Percentiles rank a stretch among this genome's conserved stretches.
These are phyloP conservation scores for Istiophorus platypterus DNA, from an alignment of 2,113 vertebrate species.

Conservation along the genomic window DNA sequence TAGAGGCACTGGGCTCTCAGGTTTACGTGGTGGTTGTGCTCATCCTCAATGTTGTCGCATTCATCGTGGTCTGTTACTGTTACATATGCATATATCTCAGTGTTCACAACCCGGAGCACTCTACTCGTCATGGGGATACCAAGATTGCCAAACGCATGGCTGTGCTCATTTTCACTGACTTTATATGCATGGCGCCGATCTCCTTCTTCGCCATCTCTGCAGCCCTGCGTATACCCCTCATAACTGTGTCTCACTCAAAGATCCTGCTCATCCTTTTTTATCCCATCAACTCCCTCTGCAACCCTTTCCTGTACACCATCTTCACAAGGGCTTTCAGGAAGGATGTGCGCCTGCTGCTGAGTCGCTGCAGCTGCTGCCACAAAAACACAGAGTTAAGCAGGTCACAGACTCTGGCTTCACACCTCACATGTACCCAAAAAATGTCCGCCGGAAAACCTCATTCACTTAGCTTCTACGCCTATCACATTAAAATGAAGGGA, in stretches of 20 bases:
- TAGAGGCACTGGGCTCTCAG: slow-evolving; percentile 87
- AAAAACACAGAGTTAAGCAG: slow-evolving; percentile 83
- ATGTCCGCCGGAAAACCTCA: slow-evolving; percentile 39
- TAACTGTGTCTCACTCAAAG: slow-evolving; percentile 95
- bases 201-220: slow-evolving; percentile 96
- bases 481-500: slow-evolving; percentile 80
- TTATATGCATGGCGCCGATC: slow-evolving; percentile 95
- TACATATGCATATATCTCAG: slow-evolving; percentile 92
- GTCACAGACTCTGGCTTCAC: slow-evolving; percentile 83
- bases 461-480: slow-evolving; percentile 68
- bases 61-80: slow-evolving; percentile 90
- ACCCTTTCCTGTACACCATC: slow-evolving; percentile 94
- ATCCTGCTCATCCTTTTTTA: slow-evolving; percentile 95
- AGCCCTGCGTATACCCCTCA: slow-evolving; percentile 91
- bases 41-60: slow-evolving; percentile 88
- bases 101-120: slow-evolving; percentile 88
- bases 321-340: slow-evolving; percentile 92
- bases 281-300: slow-evolving; percentile 94
- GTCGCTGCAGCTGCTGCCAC: slow-evolving; percentile 87
- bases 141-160: slow-evolving; percentile 96
- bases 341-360: slow-evolving; percentile 89
- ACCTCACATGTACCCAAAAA: slow-evolving; percentile 61
- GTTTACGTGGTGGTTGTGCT: slow-evolving; percentile 89
- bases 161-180: slow-evolving; percentile 95
- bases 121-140: slow-evolving; percentile 88